Conservation (phyloP, 2,888 invertebrate species). For the Pogonocherus hispidulus region DNA sequence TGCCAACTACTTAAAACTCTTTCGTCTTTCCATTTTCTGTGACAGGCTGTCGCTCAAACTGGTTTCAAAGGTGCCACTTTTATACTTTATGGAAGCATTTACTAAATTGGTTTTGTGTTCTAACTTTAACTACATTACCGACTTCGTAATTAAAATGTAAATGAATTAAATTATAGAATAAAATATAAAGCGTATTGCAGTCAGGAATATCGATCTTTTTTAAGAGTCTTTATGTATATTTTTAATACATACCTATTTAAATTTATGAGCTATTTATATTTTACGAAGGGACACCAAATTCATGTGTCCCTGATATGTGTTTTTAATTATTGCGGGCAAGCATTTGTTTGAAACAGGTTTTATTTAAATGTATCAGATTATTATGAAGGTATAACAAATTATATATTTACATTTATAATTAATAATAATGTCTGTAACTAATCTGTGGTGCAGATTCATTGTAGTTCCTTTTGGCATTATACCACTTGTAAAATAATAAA, state of each 20-base stretch:
- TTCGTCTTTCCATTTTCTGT: constrained; percentile 68
- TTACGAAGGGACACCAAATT: too few relatives aligned
- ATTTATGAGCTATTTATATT: too few relatives aligned
- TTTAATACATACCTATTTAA: neutral
- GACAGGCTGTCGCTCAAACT: constrained; percentile 69
- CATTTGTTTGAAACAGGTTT: too few relatives aligned
- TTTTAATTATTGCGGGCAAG: too few relatives aligned
- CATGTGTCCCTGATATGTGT: too few relatives aligned
- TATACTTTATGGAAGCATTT: constrained; percentile 63
- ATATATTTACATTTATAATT: too few relatives aligned
- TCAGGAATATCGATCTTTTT: neutral
- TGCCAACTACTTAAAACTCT: constrained; percentile 69
- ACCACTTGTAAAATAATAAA: too few relatives aligned
- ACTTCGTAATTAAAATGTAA: constrained; percentile 48
- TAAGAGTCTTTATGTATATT: neutral
- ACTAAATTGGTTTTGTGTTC: constrained; percentile 61
- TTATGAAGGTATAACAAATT: too few relatives aligned
- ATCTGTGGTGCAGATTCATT: too few relatives aligned
- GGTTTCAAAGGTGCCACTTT: constrained; percentile 62
- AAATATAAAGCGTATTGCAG: constrained; percentile 5
- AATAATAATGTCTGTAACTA: too few relatives aligned
- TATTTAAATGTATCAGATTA: too few relatives aligned
- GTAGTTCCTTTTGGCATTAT: too few relatives aligned
- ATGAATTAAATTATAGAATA: constrained; percentile 35
- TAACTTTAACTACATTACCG: constrained; percentile 41